Percentiles rank a stretch among this genome's conserved stretches.
Conservation (phyloP, 2,113 vertebrate species). For the Egretta garzetta region DNA sequence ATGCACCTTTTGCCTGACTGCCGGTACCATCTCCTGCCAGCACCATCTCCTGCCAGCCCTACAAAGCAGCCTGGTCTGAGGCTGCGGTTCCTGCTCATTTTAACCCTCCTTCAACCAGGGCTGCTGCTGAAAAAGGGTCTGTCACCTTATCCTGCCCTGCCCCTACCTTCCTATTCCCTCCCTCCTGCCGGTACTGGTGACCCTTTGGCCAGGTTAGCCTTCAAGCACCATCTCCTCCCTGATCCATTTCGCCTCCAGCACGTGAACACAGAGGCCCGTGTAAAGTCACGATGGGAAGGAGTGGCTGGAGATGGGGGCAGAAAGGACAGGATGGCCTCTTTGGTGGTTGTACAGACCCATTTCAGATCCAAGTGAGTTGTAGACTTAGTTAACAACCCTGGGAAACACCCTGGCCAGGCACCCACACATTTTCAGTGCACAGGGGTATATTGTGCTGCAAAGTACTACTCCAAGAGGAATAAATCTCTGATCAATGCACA, state of each 20-base stretch:
- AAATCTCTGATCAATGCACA: not conserved
- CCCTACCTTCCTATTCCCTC: not conserved
- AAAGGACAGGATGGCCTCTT: not conserved
- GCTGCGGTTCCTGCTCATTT: not conserved
- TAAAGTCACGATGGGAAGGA: not conserved
- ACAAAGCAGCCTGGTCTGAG: not conserved
- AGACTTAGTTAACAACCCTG: not conserved
- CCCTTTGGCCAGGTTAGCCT: not conserved
- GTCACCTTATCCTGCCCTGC: not conserved
- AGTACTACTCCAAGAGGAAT: not conserved
- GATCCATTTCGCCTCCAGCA: fast-evolving
- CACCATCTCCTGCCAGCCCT: not conserved
- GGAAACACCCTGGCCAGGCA: not conserved
- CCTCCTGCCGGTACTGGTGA: not conserved
- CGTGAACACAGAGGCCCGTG: not conserved
- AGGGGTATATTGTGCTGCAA: not conserved
- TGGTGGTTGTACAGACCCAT: not conserved
- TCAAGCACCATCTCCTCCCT: not conserved
- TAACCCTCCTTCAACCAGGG: not conserved
- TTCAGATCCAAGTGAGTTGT: not conserved
- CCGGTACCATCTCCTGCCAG: not conserved
- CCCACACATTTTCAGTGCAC: not conserved
- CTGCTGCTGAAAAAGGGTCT: not conserved
- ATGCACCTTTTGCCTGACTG: not conserved
- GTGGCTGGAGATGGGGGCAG: not conserved